Percentiles rank a stretch among this genome's conserved stretches.
These are phyloP conservation scores for Nicator chloris DNA, from an alignment of 2,113 vertebrate genomes.

Conservation along the genomic window DNA sequence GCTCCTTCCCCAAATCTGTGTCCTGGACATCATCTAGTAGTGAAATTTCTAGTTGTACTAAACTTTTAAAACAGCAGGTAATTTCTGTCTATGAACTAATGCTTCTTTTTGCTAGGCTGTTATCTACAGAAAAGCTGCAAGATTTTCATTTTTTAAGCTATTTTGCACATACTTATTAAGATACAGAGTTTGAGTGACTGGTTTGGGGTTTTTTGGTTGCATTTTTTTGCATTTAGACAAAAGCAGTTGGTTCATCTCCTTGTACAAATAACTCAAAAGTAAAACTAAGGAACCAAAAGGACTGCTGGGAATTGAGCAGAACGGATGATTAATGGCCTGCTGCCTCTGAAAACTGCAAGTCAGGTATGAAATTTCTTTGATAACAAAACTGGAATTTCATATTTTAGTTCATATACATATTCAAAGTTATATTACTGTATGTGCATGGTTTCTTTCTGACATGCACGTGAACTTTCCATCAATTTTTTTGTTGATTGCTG, in stretches of 20 bases:
- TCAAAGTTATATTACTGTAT: neutral
- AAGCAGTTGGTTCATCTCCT: neutral
- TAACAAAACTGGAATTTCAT: neutral
- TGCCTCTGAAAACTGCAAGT: neutral
- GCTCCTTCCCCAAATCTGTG: neutral
- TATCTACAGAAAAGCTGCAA: neutral
- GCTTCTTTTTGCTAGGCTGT: neutral
- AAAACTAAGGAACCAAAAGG: neutral
- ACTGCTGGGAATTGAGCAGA: neutral
- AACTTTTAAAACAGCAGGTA: neutral
- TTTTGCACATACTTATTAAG: neutral
- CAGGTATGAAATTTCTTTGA: neutral
- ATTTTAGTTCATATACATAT: neutral
- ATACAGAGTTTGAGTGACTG: neutral
- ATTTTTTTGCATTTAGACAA: neutral
- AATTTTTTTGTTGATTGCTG: neutral
- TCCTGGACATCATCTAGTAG: neutral
- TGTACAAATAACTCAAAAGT: neutral
- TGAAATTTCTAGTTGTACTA: neutral
- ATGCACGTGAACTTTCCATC: rapidly evolving
- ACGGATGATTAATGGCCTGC: neutral
- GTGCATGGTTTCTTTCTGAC: neutral
- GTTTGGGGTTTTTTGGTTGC: neutral
- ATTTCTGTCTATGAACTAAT: neutral
- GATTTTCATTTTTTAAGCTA: rapidly evolving